Conservation (phyloP, 2,888 invertebrate genomes). For the Agriopis leucophaearia region DNA sequence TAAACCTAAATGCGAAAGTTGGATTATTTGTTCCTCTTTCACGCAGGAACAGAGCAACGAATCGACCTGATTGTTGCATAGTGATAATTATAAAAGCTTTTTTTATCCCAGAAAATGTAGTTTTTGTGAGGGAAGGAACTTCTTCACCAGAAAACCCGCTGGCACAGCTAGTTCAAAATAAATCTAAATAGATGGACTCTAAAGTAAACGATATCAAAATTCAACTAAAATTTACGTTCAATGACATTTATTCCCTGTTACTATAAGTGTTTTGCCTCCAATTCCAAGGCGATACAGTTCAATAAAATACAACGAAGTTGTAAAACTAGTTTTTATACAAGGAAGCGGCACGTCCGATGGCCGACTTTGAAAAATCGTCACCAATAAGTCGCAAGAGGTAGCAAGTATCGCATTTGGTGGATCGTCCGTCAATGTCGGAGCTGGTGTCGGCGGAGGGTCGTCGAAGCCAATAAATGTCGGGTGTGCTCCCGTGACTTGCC, state of each 20-base stretch:
- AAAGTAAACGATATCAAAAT: not conserved
- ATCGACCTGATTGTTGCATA: not conserved
- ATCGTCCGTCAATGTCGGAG: constrained; percentile 78
- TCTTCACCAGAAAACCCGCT: too few species aligned
- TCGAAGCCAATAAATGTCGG: constrained; percentile 72
- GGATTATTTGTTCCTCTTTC: not conserved
- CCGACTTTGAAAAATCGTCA: constrained; percentile 78
- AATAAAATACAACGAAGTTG: constrained; percentile 21
- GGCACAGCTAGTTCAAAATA: not conserved
- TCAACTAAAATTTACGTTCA: not conserved
- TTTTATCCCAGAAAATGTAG: not conserved
- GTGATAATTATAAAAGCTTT: not conserved
- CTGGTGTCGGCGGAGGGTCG: constrained; percentile 45
- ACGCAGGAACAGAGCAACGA: not conserved
- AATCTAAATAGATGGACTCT: too few species aligned
- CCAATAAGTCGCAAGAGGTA: constrained; percentile 68
- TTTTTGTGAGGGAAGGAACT: not conserved
- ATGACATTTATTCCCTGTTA: not conserved
- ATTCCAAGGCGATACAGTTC: constrained; percentile 2
- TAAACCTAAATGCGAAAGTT: not conserved
- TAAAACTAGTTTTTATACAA: constrained; percentile 64
- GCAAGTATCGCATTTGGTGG: constrained; percentile 67
- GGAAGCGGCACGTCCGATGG: constrained; percentile 58
- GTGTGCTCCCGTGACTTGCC: constrained; percentile 46
- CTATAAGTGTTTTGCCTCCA: not conserved